A percentile compares a stretch with the other conserved stretches of the same genome.
Evolutionary conservation across 1,140 invertebrate genomes (phyloP).

Genomic region (Goniozus legneri): DNA sequence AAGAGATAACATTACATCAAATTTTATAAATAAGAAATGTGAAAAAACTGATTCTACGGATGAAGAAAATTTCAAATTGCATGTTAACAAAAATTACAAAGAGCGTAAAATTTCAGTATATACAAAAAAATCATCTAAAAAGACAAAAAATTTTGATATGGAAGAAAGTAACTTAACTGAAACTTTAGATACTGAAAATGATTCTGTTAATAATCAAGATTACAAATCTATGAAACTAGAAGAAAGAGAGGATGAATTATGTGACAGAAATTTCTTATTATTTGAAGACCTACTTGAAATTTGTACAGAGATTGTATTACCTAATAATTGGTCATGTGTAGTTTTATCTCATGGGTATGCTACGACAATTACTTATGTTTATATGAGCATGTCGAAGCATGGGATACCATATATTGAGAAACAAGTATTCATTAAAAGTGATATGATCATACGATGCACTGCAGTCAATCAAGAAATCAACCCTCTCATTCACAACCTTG

Average conservation of each 20-base stretch:
- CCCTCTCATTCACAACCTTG: constrained; percentile 35
- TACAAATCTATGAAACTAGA: no score
- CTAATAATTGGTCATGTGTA: constrained; percentile 39
- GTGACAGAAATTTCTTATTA: no score
- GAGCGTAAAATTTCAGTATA: constrained; percentile 11
- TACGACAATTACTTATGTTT: constrained; percentile 41
- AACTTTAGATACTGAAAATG: constrained; percentile 2
- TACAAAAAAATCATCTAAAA: constrained; percentile 3
- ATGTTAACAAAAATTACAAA: no score
- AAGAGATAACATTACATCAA: no score
- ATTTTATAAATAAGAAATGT: no score
- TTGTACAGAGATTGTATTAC: constrained; percentile 40
- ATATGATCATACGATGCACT: constrained; percentile 41
- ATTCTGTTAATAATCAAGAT: constrained; percentile 18
- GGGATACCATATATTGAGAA: constrained; percentile 43
- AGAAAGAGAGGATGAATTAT: constrained; percentile 14
- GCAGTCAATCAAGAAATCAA: constrained; percentile 38
- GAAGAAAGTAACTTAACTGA: no score
- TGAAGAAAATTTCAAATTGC: constrained; percentile 10
- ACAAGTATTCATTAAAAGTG: constrained; percentile 43
- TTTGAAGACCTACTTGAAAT: constrained; percentile 48
- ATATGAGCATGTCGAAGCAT: constrained; percentile 33
- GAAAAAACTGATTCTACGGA: constrained; percentile 10
- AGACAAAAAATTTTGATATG: not conserved
- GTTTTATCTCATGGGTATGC: constrained; percentile 39